Evolutionary conservation across 2,888 invertebrate species (phyloP).

Genomic region (Serrognathus titanus): DNA sequence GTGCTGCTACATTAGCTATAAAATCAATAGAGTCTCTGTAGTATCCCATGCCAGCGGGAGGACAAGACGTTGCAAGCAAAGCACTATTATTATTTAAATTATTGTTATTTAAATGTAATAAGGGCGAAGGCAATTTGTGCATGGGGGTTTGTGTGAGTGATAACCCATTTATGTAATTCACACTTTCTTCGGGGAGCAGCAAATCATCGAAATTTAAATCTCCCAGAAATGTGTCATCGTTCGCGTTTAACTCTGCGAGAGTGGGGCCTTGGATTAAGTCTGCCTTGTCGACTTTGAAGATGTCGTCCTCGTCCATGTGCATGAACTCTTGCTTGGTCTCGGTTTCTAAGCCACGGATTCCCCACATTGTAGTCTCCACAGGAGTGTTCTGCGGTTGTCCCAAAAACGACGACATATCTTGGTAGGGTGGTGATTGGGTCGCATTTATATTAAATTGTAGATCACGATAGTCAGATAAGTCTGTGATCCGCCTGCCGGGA

Average conservation of each 20-base stretch:
- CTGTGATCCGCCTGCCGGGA: slow-evolving; percentile 50
- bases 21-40: slow-evolving; percentile 24
- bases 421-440: slow-evolving; percentile 55
- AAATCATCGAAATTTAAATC: slow-evolving; percentile 86
- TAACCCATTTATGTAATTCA: slow-evolving; percentile 23
- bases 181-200: slow-evolving; percentile 67
- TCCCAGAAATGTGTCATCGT: slow-evolving; percentile 77
- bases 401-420: slow-evolving; percentile 41
- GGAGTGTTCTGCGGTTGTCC: slow-evolving; percentile 43
- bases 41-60: slow-evolving; percentile 35
- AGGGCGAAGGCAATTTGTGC: slow-evolving; percentile 6
- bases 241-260: slow-evolving; percentile 80
- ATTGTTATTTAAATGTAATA: slow-evolving; percentile 9
- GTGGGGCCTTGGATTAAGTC: slow-evolving; percentile 81
- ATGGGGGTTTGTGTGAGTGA: slow-evolving; percentile 2
- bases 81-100: slow-evolving; percentile 11
- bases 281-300: slow-evolving; percentile 84
- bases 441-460: slow-evolving; percentile 57
- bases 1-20: slow-evolving; percentile 6
- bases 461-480: slow-evolving; percentile 49
- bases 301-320: slow-evolving; percentile 83
- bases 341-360: slow-evolving; percentile 41
- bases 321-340: slow-evolving; percentile 47
- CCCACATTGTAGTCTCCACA: slow-evolving; percentile 49
- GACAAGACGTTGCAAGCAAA: slow-evolving; percentile 34